Percentiles rank a stretch among this genome's conserved stretches.
phyloP scores from a whole-genome alignment of 1,140 invertebrate genomes.

The Dendroctonus ponderosae region DNA sequence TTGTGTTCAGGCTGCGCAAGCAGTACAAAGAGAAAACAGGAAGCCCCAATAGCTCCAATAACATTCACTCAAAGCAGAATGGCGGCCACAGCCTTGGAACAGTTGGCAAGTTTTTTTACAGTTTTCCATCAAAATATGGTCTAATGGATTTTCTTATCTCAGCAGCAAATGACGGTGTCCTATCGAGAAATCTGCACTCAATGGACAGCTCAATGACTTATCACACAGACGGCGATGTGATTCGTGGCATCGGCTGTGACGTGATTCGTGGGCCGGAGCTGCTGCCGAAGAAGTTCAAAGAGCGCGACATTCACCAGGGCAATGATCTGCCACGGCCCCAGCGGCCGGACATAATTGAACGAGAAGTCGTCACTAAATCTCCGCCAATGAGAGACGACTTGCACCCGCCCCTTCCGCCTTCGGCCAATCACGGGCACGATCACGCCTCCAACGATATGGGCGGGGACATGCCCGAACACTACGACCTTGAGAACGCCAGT shows the following conservation, averaged over 20 bases:
- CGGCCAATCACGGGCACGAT: conserved; percentile 65
- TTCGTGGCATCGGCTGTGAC: conserved; percentile 63
- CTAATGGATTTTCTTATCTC: background rate
- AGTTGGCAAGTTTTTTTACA: conserved; percentile 43
- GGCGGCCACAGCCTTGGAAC: conserved; percentile 57
- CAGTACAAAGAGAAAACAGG: conserved; percentile 80
- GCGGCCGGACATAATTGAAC: conserved; percentile 88
- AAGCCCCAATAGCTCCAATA: conserved; percentile 57
- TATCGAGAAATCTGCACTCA: conserved; percentile 57
- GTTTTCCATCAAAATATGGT: background rate
- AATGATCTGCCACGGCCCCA: conserved; percentile 67
- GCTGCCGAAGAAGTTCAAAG: conserved; percentile 84
- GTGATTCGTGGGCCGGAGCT: conserved; percentile 77
- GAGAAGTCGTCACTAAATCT: conserved; percentile 80
- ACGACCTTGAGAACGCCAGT: conserved; percentile 95
- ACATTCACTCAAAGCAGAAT: conserved; percentile 65
- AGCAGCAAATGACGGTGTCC: conserved; percentile 56
- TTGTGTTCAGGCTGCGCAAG: conserved; percentile 81
- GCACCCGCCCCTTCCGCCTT: conserved; percentile 67
- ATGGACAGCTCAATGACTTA: conserved; percentile 61
- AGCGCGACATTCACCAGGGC: conserved; percentile 69
- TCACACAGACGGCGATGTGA: conserved; percentile 66
- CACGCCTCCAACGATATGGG: conserved; percentile 65
- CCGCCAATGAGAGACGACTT: conserved; percentile 74
- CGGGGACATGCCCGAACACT: conserved; percentile 89